Base-by-base conservation (phyloP, 92 coral and sea anemone genomes). In the Epizoanthus rinbou region DNA sequence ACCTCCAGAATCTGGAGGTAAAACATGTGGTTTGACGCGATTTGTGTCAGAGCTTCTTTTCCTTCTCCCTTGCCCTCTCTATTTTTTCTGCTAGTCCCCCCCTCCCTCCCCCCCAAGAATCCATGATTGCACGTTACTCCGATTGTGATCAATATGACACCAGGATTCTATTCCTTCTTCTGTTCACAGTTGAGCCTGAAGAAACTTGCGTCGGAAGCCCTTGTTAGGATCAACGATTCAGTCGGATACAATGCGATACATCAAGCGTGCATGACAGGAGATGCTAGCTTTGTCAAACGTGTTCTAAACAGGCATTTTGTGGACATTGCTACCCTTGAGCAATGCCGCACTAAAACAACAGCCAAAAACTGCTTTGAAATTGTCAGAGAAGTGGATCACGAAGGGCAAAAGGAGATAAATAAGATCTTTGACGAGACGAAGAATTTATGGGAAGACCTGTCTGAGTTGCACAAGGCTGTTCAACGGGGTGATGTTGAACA, bases 381-480 rank as follows among this genome's bases (percentile, higher is more conserved):
- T 16, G 63, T 53, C 39, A 47, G 17, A 16, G 21, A 52, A 15
- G 14, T 50, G 39, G 79, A 45, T 5, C 7, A 5, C 41, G 11
- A 73, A 23, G 79, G 62, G 7, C 79, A 73, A 50, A 53, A 73
- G n/a, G 25, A 35, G 62, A 73, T 73, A 21, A 64, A 23, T 43
- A 31, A 21, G 45, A 24, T 53, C 17, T 53, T 73, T 11, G 63
- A 52, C 4, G 79, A 73, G 79, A 37, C 21, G 41, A 53, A 52
- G 63, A 45, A 73, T 14, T 63, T 50, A 60, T 73, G 79, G 79
- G 79, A 53, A 60, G 50, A 15, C 17, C 31, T 73, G 33, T 53
- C 79, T 14, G 79, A 73, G 39, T 16, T 73, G n/a, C 79, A 73
- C 79, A 73, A 24, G 57, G 79, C 63, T 16, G 39, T 52, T 73